phyloP scores from a whole-genome alignment of 2,888 invertebrate species.

The Meta bourneti region DNA sequence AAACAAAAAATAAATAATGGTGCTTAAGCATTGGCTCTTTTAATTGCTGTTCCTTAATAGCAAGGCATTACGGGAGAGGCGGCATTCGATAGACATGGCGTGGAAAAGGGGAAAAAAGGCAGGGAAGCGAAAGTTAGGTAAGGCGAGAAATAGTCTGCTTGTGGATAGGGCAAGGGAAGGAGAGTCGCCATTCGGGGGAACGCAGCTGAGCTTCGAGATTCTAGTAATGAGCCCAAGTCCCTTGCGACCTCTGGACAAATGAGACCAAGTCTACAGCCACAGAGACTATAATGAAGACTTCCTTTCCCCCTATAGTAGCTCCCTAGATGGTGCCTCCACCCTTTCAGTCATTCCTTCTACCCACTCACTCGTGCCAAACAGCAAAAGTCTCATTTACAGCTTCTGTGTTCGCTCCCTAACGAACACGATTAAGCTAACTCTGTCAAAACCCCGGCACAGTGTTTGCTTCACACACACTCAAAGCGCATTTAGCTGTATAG shows the following conservation, averaged over 20 bases:
- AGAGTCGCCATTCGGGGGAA: conserved; percentile 41
- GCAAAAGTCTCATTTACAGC: conserved; percentile 73
- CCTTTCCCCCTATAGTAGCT: conserved; percentile 60
- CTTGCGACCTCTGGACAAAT: conserved; percentile 75
- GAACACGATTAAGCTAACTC: conserved; percentile 65
- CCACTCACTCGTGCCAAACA: conserved; percentile 65
- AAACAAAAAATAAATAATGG: neutral
- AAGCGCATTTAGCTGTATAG: conserved; percentile 33
- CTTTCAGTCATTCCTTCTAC: conserved; percentile 63
- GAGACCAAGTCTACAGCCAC: conserved; percentile 75
- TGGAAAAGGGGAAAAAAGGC: conserved; percentile 47
- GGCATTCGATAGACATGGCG: conserved; percentile 64
- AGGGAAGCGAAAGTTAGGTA: conserved; percentile 64
- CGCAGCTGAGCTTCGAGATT: conserved; percentile 76
- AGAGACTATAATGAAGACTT: conserved; percentile 76
- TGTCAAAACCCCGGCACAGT: conserved; percentile 53
- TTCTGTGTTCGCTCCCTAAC: conserved; percentile 47
- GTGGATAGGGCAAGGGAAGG: conserved; percentile 13
- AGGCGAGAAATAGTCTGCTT: conserved; percentile 58
- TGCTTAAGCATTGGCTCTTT: conserved; percentile 21
- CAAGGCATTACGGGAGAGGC: conserved; percentile 42
- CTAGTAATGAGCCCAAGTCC: conserved; percentile 76
- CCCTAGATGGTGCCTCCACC: conserved; percentile 60
- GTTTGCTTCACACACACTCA: conserved; percentile 36
- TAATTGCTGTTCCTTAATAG: conserved; percentile 68